phyloP scores from a whole-genome alignment of 30 jellyfish, hydroid and myxozoan genomes.

The Hydra vulgaris region DNA sequence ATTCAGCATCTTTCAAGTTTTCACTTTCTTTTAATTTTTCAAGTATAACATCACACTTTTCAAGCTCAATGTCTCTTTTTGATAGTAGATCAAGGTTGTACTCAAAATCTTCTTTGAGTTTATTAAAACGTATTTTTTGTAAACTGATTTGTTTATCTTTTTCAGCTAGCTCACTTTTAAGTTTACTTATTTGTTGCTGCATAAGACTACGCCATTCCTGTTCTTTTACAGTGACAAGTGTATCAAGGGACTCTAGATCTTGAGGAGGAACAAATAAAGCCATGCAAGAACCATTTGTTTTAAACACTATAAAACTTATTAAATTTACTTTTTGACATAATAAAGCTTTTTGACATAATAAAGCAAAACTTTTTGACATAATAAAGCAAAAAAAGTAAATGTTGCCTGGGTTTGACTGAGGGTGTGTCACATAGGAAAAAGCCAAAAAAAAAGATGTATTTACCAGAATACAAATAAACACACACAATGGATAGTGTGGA shows the following conservation, averaged over 20 bases:
- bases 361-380: no score
- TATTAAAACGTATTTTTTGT: slow-evolving; percentile 40
- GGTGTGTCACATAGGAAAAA: no score
- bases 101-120: slow-evolving; percentile 55
- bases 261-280: neutral
- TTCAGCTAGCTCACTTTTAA: slow-evolving; percentile 39
- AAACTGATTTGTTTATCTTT: slow-evolving; percentile 38
- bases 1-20: slow-evolving; percentile 21
- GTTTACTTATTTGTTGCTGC: slow-evolving; percentile 26
- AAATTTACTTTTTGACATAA: no score
- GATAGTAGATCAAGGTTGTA: slow-evolving; percentile 49
- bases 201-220: slow-evolving; percentile 44
- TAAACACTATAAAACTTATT: no score
- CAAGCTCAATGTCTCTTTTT: slow-evolving; percentile 57
- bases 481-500: no score
- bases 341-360: no score
- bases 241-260: slow-evolving; percentile 7
- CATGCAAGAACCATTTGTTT: slow-evolving; percentile 9
- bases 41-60: slow-evolving; percentile 33
- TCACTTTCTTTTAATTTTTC: slow-evolving; percentile 33
- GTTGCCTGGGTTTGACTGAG: no score
- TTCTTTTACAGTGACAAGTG: slow-evolving; percentile 51
- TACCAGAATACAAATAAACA: no score
- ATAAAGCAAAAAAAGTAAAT: no score
- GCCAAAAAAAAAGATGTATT: no score